Evolutionary conservation across 2,888 invertebrate genomes (phyloP).

Genomic region (Lathronympha strigana): DNA sequence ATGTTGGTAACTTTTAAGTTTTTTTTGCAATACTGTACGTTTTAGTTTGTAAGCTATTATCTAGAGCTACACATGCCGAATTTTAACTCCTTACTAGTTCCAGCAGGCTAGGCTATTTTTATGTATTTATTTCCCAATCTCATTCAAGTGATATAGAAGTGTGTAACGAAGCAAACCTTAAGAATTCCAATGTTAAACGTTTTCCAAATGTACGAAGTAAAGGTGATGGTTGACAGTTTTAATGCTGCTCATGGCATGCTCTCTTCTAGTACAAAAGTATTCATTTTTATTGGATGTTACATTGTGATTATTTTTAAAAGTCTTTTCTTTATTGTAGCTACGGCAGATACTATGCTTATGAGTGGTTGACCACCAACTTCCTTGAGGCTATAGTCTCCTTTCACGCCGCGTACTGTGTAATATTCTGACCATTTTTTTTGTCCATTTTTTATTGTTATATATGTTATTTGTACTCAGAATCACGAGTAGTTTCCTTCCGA

Average conservation of each 20-base stretch:
- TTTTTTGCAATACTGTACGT: not conserved
- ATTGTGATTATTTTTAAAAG: conserved; percentile 34
- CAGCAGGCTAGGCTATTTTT: conserved; percentile 13
- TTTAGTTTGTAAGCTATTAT: conserved; percentile 25
- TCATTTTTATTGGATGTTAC: not conserved
- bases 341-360: no score
- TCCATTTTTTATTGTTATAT: no score
- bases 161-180: not conserved
- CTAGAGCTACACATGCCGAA: conserved; percentile 27
- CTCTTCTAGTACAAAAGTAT: conserved; percentile 9
- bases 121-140: not conserved
- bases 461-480: no score
- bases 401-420: no score
- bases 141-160: not conserved
- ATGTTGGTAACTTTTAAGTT: not conserved
- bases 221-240: not conserved
- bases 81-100: conserved; percentile 11
- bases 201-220: no score
- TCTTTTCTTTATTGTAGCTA: not conserved
- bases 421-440: no score
- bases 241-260: conserved; percentile 2
- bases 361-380: no score
- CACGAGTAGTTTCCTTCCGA: no score
- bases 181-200: not conserved
- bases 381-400: no score